A percentile compares a stretch with the other conserved stretches of the same genome.
Conservation (phyloP, 2,113 vertebrate species). For the Kryptolebias marmoratus region DNA sequence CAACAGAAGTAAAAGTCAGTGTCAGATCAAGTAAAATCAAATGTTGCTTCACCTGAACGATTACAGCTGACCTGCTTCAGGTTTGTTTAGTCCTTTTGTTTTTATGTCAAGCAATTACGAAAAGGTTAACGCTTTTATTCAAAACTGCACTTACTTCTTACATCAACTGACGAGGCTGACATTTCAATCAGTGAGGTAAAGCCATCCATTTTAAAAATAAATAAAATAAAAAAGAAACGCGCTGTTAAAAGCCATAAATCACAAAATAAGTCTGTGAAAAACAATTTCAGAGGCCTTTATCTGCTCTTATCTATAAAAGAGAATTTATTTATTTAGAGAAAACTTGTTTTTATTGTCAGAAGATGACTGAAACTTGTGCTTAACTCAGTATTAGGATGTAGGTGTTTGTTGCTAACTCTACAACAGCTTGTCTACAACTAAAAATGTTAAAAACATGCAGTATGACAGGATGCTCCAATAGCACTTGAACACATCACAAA, state of each 20-base stretch:
- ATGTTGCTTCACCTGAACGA: constrained; percentile 1
- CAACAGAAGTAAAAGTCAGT: neutral
- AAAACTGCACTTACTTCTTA: constrained; percentile 11
- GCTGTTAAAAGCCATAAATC: constrained; percentile 1
- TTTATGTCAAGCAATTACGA: neutral
- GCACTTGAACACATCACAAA: no score
- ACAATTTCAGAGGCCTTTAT: no score
- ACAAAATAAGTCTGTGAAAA: neutral
- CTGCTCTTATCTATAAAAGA: no score
- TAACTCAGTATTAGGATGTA: neutral
- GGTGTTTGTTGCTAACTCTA: neutral
- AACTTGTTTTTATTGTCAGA: neutral
- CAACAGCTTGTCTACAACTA: neutral
- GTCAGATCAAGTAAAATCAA: neutral
- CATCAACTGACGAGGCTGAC: constrained; percentile 26
- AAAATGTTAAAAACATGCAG: no score
- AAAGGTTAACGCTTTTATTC: constrained; percentile 26
- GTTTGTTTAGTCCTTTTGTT: neutral
- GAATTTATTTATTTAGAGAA: neutral
- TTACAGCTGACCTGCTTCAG: neutral
- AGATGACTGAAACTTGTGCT: constrained; percentile 1
- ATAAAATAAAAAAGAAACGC: neutral
- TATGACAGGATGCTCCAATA: no score
- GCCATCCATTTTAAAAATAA: neutral
- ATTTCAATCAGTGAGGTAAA: constrained; percentile 24